Evolutionary conservation across 2,797 vertebrate genomes (phyloP).

Genomic region (Amniataba percoides): DNA sequence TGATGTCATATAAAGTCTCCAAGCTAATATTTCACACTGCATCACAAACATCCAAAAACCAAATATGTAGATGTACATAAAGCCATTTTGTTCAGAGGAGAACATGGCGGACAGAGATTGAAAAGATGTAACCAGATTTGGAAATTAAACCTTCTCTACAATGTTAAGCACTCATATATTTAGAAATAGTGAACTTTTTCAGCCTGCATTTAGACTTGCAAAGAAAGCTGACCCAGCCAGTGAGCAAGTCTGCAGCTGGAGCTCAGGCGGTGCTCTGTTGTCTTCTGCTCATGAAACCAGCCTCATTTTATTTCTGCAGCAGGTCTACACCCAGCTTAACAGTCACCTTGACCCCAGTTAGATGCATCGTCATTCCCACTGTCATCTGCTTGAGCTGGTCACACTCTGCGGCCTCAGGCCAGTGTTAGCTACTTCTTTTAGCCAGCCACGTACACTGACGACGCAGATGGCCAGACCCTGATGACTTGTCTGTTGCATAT

Average conservation of each 20-base stretch:
- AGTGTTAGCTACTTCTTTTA: slow-evolving; percentile 1
- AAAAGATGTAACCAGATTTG: neutral
- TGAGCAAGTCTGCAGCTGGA: neutral
- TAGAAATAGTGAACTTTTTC: neutral
- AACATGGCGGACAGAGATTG: neutral
- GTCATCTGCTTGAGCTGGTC: neutral
- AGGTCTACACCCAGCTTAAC: neutral
- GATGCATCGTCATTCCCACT: neutral
- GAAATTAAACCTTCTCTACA: neutral
- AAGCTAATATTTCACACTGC: neutral
- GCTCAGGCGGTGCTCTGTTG: neutral
- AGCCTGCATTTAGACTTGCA: neutral
- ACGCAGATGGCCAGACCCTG: neutral
- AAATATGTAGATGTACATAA: neutral
- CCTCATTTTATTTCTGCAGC: neutral
- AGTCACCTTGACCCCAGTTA: neutral
- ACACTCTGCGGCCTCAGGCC: slow-evolving; percentile 4
- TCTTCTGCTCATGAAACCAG: neutral
- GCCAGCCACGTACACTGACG: slow-evolving; percentile 3
- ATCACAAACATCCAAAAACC: neutral
- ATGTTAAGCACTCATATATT: neutral
- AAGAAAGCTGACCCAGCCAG: neutral
- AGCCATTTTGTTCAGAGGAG: neutral
- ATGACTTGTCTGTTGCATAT: neutral
- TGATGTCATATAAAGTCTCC: neutral